These are phyloP conservation scores for Varanus komodoensis DNA, from an alignment of 2,113 vertebrate species.

Conservation along the genomic window DNA sequence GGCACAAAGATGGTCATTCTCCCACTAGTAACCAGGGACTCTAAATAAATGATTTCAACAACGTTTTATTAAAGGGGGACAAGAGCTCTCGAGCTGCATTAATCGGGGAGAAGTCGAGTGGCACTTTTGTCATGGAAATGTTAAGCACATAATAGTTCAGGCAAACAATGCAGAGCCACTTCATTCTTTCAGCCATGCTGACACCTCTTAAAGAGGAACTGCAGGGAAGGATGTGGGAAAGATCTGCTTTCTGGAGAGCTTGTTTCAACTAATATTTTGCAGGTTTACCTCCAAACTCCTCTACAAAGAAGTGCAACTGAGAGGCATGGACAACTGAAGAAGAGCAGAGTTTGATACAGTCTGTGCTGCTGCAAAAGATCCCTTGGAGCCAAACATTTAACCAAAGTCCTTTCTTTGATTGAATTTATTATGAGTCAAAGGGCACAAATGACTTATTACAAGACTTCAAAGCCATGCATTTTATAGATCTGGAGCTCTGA, in stretches of 20 bases:
- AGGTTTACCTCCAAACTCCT: conserved; percentile 75
- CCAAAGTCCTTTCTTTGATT: neutral
- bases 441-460: neutral
- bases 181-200: conserved; percentile 98
- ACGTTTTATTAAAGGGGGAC: conserved; percentile 97
- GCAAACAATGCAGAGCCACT: conserved; percentile 96
- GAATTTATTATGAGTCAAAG: conserved; percentile 36
- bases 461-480: neutral
- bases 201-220: conserved; percentile 98
- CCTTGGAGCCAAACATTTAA: neutral
- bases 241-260: conserved; percentile 87
- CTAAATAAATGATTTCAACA: conserved; percentile 97
- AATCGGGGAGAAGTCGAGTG: conserved; percentile 99
- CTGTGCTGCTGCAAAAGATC: neutral
- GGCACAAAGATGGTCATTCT: conserved; percentile 87
- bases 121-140: conserved; percentile 99
- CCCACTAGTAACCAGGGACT: conserved; percentile 85
- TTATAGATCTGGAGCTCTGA: neutral
- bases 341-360: conserved; percentile 19
- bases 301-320: conserved; percentile 47
- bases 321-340: conserved; percentile 47
- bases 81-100: conserved; percentile 95
- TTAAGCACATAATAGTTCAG: conserved; percentile 99
- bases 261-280: conserved; percentile 84
- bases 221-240: conserved; percentile 99